These are phyloP conservation scores for Rhodinocichla rosea DNA, from an alignment of 2,113 vertebrate species.

Conservation along the genomic window DNA sequence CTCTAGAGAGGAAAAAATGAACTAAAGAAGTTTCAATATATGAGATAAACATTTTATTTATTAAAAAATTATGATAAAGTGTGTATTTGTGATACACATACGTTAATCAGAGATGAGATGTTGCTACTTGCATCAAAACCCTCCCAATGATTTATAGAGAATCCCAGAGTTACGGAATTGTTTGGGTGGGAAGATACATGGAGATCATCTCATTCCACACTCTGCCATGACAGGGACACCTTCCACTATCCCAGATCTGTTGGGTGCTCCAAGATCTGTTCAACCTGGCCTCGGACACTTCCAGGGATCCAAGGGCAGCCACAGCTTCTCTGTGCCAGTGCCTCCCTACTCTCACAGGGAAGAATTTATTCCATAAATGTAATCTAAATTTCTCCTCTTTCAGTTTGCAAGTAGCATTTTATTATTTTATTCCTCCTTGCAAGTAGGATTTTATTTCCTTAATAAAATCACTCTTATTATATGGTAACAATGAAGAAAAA, in stretches of 20 bases:
- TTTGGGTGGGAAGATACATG: not conserved
- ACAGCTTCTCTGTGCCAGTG: not conserved
- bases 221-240: not conserved
- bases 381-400: not conserved
- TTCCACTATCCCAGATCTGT: rapidly evolving
- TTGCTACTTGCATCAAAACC: not conserved
- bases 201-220: rapidly evolving
- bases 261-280: rapidly evolving
- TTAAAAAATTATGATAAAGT: not conserved
- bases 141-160: rapidly evolving
- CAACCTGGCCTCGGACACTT: not conserved
- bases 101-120: not conserved
- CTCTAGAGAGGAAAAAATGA: not conserved
- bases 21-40: not conserved
- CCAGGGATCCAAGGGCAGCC: not conserved
- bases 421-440: not conserved
- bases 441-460: not conserved
- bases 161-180: not conserved
- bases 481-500: not conserved
- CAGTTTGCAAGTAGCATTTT: not conserved
- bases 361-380: not conserved
- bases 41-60: not conserved
- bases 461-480: not conserved
- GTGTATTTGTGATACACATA: not conserved
- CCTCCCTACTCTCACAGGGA: too few species aligned